These are phyloP conservation scores for Rhabdomys pumilio DNA, from an alignment of 2,797 vertebrate genomes.

Conservation along the genomic window DNA sequence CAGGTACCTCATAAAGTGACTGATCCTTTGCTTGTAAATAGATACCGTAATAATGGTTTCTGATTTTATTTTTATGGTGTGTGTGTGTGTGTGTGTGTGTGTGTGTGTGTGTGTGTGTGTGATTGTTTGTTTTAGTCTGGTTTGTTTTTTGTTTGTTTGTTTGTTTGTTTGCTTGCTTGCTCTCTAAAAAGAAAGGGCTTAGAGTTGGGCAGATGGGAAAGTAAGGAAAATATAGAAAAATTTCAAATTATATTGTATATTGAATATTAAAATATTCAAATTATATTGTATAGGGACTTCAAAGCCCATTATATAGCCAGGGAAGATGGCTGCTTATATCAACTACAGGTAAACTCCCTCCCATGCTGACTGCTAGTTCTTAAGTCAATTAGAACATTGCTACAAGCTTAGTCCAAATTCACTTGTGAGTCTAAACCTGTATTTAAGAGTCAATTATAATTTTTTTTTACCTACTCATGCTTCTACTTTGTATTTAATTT, in stretches of 20 bases:
- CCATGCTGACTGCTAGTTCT: neutral
- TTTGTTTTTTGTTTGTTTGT: neutral
- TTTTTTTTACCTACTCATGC: neutral
- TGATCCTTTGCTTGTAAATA: neutral
- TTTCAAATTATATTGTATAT: neutral
- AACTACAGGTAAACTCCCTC: neutral
- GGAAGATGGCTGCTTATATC: neutral
- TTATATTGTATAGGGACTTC: neutral
- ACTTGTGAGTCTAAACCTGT: neutral
- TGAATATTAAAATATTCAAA: no score
- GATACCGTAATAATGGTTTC: neutral
- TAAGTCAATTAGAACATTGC: no score
- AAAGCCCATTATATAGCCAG: neutral
- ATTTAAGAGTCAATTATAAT: neutral
- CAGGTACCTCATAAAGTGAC: no score
- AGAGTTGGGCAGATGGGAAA: neutral
- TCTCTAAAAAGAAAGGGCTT: neutral
- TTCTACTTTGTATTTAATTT: neutral
- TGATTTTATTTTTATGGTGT: neutral
- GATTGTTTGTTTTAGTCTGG: neutral
- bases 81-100: neutral
- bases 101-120: neutral
- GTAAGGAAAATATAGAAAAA: neutral
- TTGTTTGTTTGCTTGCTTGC: neutral
- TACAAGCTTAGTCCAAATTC: neutral